Base-by-base conservation (phyloP, 2,888 invertebrate species). In the Lasioglossum morio region DNA sequence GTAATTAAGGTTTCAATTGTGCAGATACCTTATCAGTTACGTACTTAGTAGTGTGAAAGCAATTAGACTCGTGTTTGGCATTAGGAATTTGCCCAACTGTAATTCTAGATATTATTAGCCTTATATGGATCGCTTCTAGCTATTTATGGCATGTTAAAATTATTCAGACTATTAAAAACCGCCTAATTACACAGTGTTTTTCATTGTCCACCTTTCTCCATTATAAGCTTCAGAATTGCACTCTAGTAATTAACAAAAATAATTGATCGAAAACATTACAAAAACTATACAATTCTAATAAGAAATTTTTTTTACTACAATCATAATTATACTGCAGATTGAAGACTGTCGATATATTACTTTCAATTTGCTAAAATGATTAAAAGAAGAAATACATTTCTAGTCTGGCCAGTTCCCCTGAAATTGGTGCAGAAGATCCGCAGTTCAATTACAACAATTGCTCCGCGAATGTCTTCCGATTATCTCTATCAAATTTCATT, bases 401-500 rank as follows among this genome's bases (percentile, higher is more conserved):
- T 57, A 8, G 53, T 23, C 10, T 53, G 0, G 8, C 23, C 53
- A 2, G 8, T 53, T 53, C 23, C 53, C 23, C 53, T 53, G 23
- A 23, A 53, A 53, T 53, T 23, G 3, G 53, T 10, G 8, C 23
- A 53, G 53, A 53, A 23, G 7, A 53, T 23, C 53, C 23, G 2
- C 53, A 53, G 23, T 23, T 53, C 23, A 53, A 23, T 23, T 53
- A 53, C 23, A 34, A 7, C 30, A 66, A 34, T 34, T 34, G 19
- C 16, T 34, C 19, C 30, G 66, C 30, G 34, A 66, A 66, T 66
- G 69, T 84, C 81, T 81, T 37, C 53, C 46, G 46, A 82, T 63
- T 78, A 77, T 70, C 73, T 30, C n/a, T 46, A 75, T 87, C 40
- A 82, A 84, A 84, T 85, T 82, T 73, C 53, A 19, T 69, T 78